Base-by-base conservation (phyloP, 2,113 vertebrate species). In the Nymphicus hollandicus region DNA sequence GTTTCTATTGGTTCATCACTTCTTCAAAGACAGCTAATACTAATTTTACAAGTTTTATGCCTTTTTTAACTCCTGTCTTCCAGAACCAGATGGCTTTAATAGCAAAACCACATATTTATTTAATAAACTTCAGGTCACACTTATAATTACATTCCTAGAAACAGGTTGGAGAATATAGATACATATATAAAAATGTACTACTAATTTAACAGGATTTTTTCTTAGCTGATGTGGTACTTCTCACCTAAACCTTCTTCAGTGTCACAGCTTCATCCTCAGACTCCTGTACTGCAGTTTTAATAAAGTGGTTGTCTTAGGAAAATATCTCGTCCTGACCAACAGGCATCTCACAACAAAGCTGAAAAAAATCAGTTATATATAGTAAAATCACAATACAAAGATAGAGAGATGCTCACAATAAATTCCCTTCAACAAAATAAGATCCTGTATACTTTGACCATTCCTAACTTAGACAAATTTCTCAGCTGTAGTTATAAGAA, bases 361-460 rank as follows among this genome's bases (percentile, higher is more conserved):
- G 37, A 81, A 13, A 82, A 74, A 82, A 86, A n/a, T 28, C 2
- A 52, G 5, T 44, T 37, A 15, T 9, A 17, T 50, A 46, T 17
- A 39, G 5, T 19, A 52, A 91, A 56, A 79, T 52, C 7, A 71
- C 8, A 56, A 22, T 24, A 17, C 3, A 44, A 33, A 35, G 7
- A 35, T 9, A 58, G 39, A 77, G 17, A 46, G 14, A 68, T 6
- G 2, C 72, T 90, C 15, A 2, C 0, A 2, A 78, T 86, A 37
- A 50, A 50, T 50, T 3, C 5, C 29, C 6, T 61, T 79, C 18
- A 58, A 69, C 15, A 76, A 76, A 68, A 47, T 37, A 47, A 49
- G 6, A 13, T 31, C 13, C 17, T 29, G 2, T 22, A 7, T n/a
- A 41, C 1, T 53, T 44, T 9, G 5, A 41, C 14, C 4, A 7